These are phyloP conservation scores for Raja brachyura DNA, from an alignment of 2,113 vertebrate genomes.

Conservation along the genomic window DNA sequence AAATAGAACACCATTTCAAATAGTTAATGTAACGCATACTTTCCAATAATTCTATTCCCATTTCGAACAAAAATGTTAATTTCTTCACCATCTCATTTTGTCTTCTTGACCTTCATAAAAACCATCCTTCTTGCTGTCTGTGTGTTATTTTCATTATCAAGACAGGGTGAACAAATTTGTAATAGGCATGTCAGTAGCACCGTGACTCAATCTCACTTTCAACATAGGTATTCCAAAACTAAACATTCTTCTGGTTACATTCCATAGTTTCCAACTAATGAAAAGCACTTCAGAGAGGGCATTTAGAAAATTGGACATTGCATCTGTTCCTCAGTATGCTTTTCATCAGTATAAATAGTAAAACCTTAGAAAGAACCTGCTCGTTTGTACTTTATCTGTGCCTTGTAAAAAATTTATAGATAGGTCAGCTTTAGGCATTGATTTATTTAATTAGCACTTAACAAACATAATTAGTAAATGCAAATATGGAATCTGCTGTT, in stretches of 20 bases:
- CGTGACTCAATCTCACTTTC: background rate
- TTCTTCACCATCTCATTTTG: background rate
- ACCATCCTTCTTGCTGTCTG: constrained; percentile 38
- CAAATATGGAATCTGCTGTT: background rate
- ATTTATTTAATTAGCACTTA: background rate
- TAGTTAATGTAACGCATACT: background rate
- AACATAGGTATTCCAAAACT: background rate
- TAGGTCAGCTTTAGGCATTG: background rate
- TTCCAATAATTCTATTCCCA: background rate
- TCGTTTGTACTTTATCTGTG: background rate
- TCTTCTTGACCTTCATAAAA: background rate
- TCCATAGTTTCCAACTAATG: constrained; percentile 32
- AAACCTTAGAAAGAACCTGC: background rate
- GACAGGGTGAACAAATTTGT: constrained; percentile 31
- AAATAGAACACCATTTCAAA: background rate
- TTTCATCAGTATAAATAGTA: background rate
- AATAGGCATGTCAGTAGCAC: background rate
- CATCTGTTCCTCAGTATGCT: background rate
- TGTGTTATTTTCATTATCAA: constrained; percentile 12
- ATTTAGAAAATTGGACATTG: background rate
- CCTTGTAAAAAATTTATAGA: background rate
- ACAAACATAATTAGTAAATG: background rate
- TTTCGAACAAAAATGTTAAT: background rate
- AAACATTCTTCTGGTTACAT: constrained; percentile 22
- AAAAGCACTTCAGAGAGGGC: background rate